These are phyloP conservation scores for Chymomyza costata DNA, from an alignment of 1,140 invertebrate species.

Conservation along the genomic window DNA sequence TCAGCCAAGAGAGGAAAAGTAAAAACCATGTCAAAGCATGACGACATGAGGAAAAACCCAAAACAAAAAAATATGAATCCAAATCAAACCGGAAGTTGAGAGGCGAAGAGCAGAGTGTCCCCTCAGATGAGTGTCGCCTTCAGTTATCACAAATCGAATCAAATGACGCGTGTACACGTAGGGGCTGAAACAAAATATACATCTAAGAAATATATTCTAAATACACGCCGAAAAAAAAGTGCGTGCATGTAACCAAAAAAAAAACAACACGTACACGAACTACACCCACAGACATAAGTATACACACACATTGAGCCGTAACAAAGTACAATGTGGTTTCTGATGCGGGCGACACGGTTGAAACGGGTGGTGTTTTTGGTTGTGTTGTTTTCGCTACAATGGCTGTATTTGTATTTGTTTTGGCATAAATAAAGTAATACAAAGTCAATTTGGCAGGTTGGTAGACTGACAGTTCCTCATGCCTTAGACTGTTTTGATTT, in stretches of 20 bases:
- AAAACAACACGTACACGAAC: slow-evolving; percentile 20
- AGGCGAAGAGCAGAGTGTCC: too few species aligned
- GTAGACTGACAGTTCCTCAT: too few species aligned
- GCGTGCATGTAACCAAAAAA: slow-evolving; percentile 49
- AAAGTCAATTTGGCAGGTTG: slow-evolving; percentile 48
- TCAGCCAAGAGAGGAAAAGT: too few species aligned
- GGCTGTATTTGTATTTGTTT: slow-evolving; percentile 14
- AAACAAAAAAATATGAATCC: too few species aligned
- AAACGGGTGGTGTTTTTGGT: too few species aligned
- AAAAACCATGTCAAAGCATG: too few species aligned
- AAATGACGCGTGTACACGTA: slow-evolving; percentile 53
- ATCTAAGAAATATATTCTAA: background rate
- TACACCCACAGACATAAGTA: background rate
- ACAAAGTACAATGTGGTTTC: slow-evolving; percentile 40
- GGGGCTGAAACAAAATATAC: slow-evolving; percentile 20
- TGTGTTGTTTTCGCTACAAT: slow-evolving; percentile 19
- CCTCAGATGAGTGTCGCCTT: background rate
- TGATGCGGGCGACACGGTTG: too few species aligned
- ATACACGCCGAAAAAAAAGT: slow-evolving; percentile 24
- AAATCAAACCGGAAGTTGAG: too few species aligned
- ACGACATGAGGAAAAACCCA: too few species aligned
- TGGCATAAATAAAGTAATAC: slow-evolving; percentile 42
- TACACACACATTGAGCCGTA: slow-evolving; percentile 11
- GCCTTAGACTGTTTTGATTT: slow-evolving; percentile 45
- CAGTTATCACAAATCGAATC: slow-evolving; percentile 59